Percentiles rank a stretch among this genome's conserved stretches.
Evolutionary conservation across 1,140 invertebrate species (phyloP).

Genomic region (Parasteatoda tepidariorum): DNA sequence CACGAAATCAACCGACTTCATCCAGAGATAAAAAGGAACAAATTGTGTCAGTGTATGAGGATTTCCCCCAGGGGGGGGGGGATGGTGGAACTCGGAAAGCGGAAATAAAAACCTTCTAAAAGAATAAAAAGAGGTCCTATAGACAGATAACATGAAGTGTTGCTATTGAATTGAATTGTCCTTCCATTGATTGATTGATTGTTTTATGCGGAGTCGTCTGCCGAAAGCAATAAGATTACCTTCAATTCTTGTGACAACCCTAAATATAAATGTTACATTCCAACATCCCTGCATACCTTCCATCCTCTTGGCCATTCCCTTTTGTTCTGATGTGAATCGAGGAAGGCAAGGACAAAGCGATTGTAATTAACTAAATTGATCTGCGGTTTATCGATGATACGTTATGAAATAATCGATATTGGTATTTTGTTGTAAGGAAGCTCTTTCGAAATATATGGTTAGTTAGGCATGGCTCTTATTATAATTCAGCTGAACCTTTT

Average conservation of each 20-base stretch:
- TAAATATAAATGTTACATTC: conserved; percentile 16
- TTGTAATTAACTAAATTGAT: conserved; percentile 9
- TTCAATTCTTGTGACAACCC: conserved; percentile 19
- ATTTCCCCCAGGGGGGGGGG: no score
- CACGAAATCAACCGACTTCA: no score
- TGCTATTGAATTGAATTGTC: conserved; percentile 45
- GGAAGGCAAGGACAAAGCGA: neutral
- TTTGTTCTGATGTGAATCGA: neutral
- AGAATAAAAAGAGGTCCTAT: no score
- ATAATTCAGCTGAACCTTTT: no score
- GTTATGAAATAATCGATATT: no score
- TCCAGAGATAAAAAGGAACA: no score
- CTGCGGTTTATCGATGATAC: neutral
- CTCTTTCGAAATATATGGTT: no score
- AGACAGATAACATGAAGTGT: conserved; percentile 46
- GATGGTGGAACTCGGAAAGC: no score
- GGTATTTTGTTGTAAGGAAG: no score
- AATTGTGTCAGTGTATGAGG: no score
- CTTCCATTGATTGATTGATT: conserved; percentile 45
- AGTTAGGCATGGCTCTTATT: no score
- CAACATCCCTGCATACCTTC: conserved; percentile 18
- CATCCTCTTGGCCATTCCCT: neutral
- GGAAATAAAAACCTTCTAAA: no score
- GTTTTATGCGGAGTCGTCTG: conserved; percentile 21
- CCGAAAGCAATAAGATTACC: conserved; percentile 48